A percentile compares a stretch with the other conserved stretches of the same genome.
Conservation (phyloP, 2,888 invertebrate genomes). For the Sesia apiformis region DNA sequence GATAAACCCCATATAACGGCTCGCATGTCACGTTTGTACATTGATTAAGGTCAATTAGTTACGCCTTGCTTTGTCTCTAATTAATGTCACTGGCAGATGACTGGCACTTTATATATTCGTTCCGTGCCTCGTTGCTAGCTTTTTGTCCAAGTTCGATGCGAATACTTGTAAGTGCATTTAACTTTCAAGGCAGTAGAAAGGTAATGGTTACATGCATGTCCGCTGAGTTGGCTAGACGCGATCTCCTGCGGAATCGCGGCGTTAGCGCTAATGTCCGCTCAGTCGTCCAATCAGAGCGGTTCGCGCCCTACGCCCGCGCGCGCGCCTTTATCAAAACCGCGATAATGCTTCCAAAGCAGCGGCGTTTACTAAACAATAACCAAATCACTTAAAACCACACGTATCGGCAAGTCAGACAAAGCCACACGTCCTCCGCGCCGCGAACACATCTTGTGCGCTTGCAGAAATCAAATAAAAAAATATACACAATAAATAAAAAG, state of each 20-base stretch:
- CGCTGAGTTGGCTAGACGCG: conserved; percentile 21
- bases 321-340: conserved; percentile 53
- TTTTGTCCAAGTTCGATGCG: too few relatives aligned
- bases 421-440: conserved; percentile 34
- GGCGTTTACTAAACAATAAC: conserved; percentile 39
- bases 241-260: conserved; percentile 50
- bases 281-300: conserved; percentile 57
- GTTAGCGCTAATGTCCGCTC: conserved; percentile 19
- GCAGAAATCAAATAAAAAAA: conserved; percentile 25
- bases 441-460: conserved; percentile 33
- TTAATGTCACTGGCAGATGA: background rate
- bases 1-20: background rate
- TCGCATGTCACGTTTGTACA: background rate
- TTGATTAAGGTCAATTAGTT: conserved; percentile 10
- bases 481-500: conserved; percentile 38
- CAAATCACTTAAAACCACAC: conserved; percentile 45
- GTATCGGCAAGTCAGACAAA: conserved; percentile 31
- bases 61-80: conserved; percentile 10
- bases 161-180: background rate
- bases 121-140: background rate
- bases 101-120: too few relatives aligned
- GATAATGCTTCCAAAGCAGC: conserved; percentile 36
- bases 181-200: conserved; percentile 19
- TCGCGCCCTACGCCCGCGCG: conserved; percentile 52
- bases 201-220: conserved; percentile 19